phyloP scores from a whole-genome alignment of 2,888 invertebrate genomes.

The Girardia tigrina region DNA sequence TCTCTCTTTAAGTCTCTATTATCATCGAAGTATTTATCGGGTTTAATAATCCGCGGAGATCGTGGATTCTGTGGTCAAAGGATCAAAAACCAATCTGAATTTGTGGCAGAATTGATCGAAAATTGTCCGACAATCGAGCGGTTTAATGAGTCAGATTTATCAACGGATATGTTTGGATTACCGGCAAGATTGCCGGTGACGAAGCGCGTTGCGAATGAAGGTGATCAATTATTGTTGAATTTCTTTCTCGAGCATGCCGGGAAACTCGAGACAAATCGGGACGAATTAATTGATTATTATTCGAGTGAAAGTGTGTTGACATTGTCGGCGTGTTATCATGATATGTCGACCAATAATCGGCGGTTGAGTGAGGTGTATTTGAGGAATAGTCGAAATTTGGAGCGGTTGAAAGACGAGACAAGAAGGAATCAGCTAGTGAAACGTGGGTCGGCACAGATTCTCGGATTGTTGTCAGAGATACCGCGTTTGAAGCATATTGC shows the following conservation, averaged over 20 bases:
- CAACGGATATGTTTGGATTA: neutral
- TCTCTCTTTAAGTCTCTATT: neutral
- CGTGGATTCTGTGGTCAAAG: neutral
- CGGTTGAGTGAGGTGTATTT: neutral
- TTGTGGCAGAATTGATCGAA: neutral
- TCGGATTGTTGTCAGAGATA: neutral
- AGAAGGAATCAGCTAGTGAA: neutral
- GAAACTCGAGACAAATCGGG: neutral
- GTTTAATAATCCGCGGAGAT: neutral
- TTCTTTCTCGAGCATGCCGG: neutral
- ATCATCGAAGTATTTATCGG: neutral
- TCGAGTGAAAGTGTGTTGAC: neutral
- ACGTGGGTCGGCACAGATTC: neutral
- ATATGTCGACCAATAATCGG: neutral
- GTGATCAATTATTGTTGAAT: constrained; percentile 8
- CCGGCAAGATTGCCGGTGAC: neutral
- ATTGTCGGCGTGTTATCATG: neutral
- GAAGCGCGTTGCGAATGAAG: neutral
- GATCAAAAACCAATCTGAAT: neutral
- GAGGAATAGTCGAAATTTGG: neutral
- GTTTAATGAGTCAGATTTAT: neutral
- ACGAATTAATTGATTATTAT: constrained; percentile 3
- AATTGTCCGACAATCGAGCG: neutral
- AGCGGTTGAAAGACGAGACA: neutral
- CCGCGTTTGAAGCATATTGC: neutral